Evolutionary conservation across 2,797 vertebrate genomes (phyloP).

Genomic region (Microcaecilia unicolor): DNA sequence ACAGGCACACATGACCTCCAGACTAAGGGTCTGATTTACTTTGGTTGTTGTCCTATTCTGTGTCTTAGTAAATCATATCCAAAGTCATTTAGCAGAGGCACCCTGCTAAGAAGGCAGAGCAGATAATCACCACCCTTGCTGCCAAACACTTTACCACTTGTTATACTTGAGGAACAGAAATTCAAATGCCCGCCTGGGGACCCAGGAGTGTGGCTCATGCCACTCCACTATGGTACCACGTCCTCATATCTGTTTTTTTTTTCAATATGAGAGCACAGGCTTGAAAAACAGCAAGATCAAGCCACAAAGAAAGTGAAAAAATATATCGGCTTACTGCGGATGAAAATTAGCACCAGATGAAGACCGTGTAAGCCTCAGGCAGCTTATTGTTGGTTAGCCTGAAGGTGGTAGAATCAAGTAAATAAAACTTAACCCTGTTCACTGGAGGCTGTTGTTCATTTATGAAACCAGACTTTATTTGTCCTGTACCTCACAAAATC

Average conservation of each 20-base stretch:
- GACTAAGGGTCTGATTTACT: no score
- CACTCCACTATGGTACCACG: constrained; percentile 5
- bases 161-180: constrained; percentile 4
- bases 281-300: constrained; percentile 48
- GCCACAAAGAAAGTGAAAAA: constrained; percentile 37
- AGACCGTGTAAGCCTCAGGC: constrained; percentile 31
- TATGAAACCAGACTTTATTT: constrained; percentile 25
- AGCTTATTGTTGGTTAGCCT: no score
- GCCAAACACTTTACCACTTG: fast-evolving
- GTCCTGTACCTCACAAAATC: constrained; percentile 17
- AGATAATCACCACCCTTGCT: neutral
- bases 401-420: no score
- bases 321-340: constrained; percentile 32
- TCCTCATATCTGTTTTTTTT: constrained; percentile 1
- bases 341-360: constrained; percentile 58
- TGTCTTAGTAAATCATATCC: no score
- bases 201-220: neutral
- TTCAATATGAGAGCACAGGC: constrained; percentile 25
- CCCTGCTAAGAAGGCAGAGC: neutral
- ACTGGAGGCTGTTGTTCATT: constrained; percentile 31
- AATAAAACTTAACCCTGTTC: no score
- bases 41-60: no score
- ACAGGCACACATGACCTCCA: no score
- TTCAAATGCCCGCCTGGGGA: constrained; percentile 3
- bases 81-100: no score